Base-by-base conservation (phyloP, 1,140 invertebrate genomes). In the Eueides isabella region DNA sequence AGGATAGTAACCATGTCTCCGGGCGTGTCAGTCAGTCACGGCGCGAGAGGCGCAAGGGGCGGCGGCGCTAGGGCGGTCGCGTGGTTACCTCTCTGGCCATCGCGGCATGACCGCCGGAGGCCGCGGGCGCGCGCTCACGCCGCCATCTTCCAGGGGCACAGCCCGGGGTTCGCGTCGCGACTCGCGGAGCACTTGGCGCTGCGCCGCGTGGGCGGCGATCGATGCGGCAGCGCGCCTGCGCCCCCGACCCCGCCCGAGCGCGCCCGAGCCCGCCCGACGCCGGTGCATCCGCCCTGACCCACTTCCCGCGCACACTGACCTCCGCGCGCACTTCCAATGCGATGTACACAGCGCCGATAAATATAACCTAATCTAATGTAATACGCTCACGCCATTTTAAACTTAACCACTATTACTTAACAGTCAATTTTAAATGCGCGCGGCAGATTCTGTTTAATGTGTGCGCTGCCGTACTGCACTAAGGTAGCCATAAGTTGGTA, bases 61-160 rank as follows among this genome's bases (percentile, higher is more conserved):
- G 81, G 80, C 81, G 85, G 77, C 80, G 81, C 84, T 38, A 38
- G 35, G 35, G 35, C 82, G 75, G 76, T 70, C 83, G 80, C 84
- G 82, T 80, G 79, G 77, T 92, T 93, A 93, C 92, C 92, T 93
- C 92, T 93, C 91, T 93, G 90, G 92, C 92, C 92, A 93, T 93
- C 91, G 92, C 92, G 91, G 91, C 92, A 92, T 93, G 92, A 92
- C 90, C 90, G 90, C 91, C 89, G 89, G 89, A 89, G 91, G 90
- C 90, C 90, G 89, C 83, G 85, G 87, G 89, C 89, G 90, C 90
- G 88, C 85, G 90, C 83, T 90, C 85, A 92, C 91, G 91, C 90
- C 90, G 89, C 88, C 90, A 91, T 89, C 85, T 84, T 89, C 85
- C 84, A 85, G 85, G 85, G 85, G 86, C 87, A 85, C 78, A 84